Evolutionary conservation across 2,888 invertebrate genomes (phyloP).

Genomic region (Neoitamus cyanurus): DNA sequence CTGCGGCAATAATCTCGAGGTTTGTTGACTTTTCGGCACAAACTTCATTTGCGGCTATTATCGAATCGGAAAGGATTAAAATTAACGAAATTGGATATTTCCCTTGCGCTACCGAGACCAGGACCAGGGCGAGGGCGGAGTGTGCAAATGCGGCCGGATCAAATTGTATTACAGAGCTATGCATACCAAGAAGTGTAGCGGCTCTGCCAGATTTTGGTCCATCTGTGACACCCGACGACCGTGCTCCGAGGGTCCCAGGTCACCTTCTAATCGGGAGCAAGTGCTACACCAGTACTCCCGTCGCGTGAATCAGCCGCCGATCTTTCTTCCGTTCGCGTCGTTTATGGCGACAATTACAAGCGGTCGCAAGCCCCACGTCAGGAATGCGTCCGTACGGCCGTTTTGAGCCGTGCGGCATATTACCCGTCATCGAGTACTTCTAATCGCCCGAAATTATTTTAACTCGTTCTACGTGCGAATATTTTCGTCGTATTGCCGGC

Average conservation of each 20-base stretch:
- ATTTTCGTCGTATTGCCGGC: constrained; percentile 36
- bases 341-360: constrained; percentile 18
- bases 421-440: constrained; percentile 26
- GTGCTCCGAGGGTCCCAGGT: background rate
- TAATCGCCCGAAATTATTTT: constrained; percentile 47
- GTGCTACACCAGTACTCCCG: background rate
- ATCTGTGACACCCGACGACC: constrained; percentile 9
- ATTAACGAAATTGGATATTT: constrained; percentile 63
- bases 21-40: constrained; percentile 56
- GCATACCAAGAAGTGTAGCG: background rate
- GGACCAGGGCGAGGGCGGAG: constrained; percentile 33
- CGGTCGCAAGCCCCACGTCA: constrained; percentile 7
- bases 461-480: constrained; percentile 40
- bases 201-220: background rate
- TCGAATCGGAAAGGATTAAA: constrained; percentile 66
- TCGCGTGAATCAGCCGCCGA: background rate
- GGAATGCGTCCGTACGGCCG: background rate
- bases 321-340: background rate
- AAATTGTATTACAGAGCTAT: constrained; percentile 42
- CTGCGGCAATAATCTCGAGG: constrained; percentile 54
- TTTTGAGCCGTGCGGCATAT: background rate
- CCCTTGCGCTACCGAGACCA: constrained; percentile 40
- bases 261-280: background rate
- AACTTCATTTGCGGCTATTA: constrained; percentile 59
- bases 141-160: background rate